Percentiles rank a stretch among this genome's conserved stretches.
Conservation (phyloP, 1,140 invertebrate species). For the Parapsyche elsis region DNA sequence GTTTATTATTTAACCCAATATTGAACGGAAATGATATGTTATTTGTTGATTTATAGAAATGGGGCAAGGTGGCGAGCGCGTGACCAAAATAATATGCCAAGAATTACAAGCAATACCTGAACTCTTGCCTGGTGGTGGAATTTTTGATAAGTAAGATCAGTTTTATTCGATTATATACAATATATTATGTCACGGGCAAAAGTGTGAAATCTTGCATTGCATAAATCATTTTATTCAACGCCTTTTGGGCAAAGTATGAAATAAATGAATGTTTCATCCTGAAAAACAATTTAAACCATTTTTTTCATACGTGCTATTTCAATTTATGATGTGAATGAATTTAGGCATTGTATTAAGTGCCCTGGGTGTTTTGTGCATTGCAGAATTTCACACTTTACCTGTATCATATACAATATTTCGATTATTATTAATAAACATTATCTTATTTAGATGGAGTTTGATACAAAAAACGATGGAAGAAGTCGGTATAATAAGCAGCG, state of each 20-base stretch:
- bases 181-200: neutral
- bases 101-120: constrained; percentile 48
- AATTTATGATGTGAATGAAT: no score
- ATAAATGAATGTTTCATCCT: no score
- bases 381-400: no score
- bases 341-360: no score
- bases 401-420: no score
- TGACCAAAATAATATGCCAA: constrained; percentile 34
- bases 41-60: constrained; percentile 44
- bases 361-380: no score
- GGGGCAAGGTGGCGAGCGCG: constrained; percentile 39
- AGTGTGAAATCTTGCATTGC: neutral
- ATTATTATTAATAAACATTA: neutral
- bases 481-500: constrained; percentile 44
- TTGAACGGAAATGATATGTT: neutral
- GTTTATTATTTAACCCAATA: neutral
- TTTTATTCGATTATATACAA: neutral
- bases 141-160: constrained; percentile 51
- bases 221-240: no score
- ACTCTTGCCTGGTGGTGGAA: constrained; percentile 52
- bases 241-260: no score
- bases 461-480: constrained; percentile 51
- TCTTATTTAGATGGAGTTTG: constrained; percentile 47
- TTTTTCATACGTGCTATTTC: no score
- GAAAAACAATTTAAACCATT: no score